These are phyloP conservation scores for Oxyura jamaicensis DNA, from an alignment of 2,113 vertebrate genomes.

Conservation along the genomic window DNA sequence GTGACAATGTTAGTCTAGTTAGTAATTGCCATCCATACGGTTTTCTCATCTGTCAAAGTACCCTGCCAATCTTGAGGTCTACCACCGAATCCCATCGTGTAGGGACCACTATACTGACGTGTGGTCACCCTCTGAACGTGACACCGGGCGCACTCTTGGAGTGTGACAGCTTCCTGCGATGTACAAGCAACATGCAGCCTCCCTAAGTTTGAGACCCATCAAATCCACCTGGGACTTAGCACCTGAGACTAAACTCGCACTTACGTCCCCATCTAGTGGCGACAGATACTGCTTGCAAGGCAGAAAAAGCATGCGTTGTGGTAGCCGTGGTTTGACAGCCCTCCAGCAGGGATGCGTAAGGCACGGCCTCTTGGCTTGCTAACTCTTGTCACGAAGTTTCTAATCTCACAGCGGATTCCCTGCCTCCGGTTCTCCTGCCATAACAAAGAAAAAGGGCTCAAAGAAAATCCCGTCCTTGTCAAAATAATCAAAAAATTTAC, in stretches of 20 bases:
- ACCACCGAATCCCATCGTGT: too few relatives aligned
- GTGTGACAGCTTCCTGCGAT: not conserved
- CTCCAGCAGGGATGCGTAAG: not conserved
- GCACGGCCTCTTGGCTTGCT: not conserved
- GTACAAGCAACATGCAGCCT: not conserved
- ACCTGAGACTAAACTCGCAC: not conserved
- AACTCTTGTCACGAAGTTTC: not conserved
- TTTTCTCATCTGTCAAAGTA: not conserved
- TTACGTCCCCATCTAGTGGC: conserved; percentile 51
- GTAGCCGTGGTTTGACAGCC: not conserved
- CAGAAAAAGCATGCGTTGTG: not conserved
- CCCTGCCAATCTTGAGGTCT: not conserved
- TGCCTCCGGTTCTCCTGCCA: not conserved
- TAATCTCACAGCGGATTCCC: not conserved
- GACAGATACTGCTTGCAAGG: not conserved
- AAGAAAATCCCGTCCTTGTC: not conserved
- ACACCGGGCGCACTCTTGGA: not conserved
- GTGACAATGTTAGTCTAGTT: not conserved
- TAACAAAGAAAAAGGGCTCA: not conserved
- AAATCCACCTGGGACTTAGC: too few relatives aligned
- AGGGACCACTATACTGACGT: too few relatives aligned
- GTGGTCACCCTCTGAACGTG: not conserved
- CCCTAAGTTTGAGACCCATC: too few relatives aligned
- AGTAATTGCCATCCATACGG: not conserved
- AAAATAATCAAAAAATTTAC: not conserved